Conservation (phyloP, 2,113 vertebrate species). For the Prolemur simus region DNA sequence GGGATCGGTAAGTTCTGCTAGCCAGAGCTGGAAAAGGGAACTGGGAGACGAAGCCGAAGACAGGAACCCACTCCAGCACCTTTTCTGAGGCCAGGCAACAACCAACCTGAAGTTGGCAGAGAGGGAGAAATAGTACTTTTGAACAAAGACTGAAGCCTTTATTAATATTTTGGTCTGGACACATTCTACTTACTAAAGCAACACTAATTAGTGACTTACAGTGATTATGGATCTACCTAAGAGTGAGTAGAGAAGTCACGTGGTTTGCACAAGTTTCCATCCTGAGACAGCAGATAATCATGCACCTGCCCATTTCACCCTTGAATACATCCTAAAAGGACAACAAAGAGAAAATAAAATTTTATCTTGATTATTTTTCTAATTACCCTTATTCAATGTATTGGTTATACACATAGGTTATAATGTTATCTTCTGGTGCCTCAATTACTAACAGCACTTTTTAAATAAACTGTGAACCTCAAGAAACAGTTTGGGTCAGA, state of each 20-base stretch:
- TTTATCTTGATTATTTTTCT: neutral
- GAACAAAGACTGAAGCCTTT: neutral
- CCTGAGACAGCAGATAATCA: neutral
- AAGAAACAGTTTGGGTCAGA: neutral
- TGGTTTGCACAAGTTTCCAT: neutral
- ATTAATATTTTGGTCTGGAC: neutral
- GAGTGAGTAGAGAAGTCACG: neutral
- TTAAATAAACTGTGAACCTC: neutral
- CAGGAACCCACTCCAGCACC: neutral
- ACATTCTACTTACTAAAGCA: neutral
- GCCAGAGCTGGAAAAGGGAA: neutral
- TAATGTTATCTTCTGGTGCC: neutral
- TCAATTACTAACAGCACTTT: neutral
- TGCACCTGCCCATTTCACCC: neutral
- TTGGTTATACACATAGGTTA: neutral
- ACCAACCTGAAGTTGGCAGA: neutral
- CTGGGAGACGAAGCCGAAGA: neutral
- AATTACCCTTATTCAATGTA: neutral
- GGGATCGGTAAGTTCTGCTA: neutral
- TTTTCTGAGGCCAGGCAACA: neutral
- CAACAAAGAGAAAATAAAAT: neutral
- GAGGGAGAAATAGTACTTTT: neutral
- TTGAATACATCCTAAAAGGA: neutral
- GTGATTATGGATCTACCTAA: neutral
- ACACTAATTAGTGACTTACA: neutral